Conservation (phyloP, 2,113 vertebrate genomes). For the Gopherus flavomarginatus region DNA sequence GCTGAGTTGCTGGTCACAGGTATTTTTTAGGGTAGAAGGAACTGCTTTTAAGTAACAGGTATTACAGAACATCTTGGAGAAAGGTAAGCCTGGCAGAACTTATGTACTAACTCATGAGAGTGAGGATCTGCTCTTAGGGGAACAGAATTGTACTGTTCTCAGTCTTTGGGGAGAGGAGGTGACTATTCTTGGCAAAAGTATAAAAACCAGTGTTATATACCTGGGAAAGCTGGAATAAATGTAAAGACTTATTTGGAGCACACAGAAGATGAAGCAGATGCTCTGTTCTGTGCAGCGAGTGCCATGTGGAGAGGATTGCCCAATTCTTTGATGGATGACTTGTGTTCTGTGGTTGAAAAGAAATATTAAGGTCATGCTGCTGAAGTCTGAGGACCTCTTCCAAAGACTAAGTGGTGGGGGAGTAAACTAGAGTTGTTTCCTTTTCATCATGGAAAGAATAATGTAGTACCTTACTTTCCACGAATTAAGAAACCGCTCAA, state of each 20-base stretch:
- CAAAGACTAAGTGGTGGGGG: neutral
- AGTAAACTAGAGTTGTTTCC: neutral
- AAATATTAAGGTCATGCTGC: slow-evolving; percentile 36
- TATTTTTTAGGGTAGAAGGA: neutral
- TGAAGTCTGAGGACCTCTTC: neutral
- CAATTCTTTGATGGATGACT: neutral
- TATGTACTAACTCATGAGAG: fast-evolving
- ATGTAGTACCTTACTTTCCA: neutral
- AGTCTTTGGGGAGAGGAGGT: neutral
- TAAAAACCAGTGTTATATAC: neutral
- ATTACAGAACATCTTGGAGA: neutral
- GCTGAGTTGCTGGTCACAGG: neutral
- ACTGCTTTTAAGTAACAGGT: neutral
- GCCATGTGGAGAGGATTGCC: slow-evolving; percentile 38
- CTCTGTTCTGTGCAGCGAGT: slow-evolving; percentile 33
- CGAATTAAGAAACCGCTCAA: neutral
- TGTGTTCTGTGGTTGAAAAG: neutral
- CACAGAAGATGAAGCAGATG: slow-evolving; percentile 53
- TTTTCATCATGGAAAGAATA: fast-evolving
- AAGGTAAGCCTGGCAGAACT: neutral
- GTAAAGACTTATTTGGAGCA: slow-evolving; percentile 26
- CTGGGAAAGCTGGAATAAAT: neutral
- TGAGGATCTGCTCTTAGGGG: neutral
- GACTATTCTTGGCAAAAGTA: neutral
- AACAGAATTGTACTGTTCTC: neutral